These are phyloP conservation scores for Cyprinodon diabolis DNA, from an alignment of 2,797 vertebrate genomes.

Conservation along the genomic window DNA sequence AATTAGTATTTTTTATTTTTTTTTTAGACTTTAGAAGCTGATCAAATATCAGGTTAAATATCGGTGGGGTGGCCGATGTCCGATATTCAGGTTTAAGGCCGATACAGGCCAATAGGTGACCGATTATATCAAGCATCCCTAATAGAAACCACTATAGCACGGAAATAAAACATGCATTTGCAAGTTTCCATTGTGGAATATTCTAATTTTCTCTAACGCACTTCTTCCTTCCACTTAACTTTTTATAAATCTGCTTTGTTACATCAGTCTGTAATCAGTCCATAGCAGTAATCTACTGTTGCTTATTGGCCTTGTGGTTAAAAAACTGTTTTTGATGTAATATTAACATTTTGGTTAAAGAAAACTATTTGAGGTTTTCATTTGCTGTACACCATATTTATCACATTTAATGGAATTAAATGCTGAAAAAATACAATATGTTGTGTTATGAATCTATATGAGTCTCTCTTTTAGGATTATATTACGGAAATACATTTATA, in stretches of 20 bases:
- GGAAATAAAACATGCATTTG: no score
- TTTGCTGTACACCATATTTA: not conserved
- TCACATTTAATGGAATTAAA: not conserved
- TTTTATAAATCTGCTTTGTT: not conserved
- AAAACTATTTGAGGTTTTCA: not conserved
- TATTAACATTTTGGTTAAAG: not conserved
- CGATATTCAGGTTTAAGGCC: no score
- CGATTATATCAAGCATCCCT: no score
- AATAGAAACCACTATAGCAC: no score
- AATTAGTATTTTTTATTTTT: no score
- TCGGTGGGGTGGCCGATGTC: no score
- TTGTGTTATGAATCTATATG: not conserved
- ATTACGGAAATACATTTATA: not conserved
- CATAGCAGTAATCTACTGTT: not conserved
- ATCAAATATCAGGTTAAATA: no score
- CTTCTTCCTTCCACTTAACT: not conserved
- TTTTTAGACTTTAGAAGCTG: no score
- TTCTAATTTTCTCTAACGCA: no score
- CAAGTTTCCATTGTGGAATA: no score
- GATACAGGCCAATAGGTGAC: no score
- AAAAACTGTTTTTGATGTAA: not conserved
- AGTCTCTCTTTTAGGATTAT: not conserved
- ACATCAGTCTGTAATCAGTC: not conserved
- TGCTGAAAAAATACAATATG: no score
- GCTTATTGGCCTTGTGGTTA: not conserved